Evolutionary conservation across 2,797 vertebrate genomes (phyloP), one percentile per base, ranked within the genome.

Genomic region (Micropoecilia bifurca): DNA sequence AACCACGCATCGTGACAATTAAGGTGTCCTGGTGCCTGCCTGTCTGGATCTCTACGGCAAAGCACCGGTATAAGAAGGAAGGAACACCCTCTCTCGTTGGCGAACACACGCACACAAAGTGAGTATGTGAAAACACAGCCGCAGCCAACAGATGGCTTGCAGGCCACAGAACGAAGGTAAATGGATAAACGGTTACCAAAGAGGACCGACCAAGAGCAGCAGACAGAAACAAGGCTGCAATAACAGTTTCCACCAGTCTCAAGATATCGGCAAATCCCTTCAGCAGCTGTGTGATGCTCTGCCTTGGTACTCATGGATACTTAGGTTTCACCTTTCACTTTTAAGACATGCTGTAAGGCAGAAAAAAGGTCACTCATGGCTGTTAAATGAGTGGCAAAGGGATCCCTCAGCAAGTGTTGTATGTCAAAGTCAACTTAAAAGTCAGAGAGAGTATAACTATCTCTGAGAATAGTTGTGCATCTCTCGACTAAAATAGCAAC

Each of bases 81-180:
- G 25, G 22, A 75, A 50, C 36, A 48, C 39, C 57, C 12, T 22
- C 50, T 73, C 33, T 74, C 8, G 33, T 66, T 53, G 3, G 39
- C 39, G 43, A 36, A 69, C 2, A 73, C 68, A 7, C 6, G 2
- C 20, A 25, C 48, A 3, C 48, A 53, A 75, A 41, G 48, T 33
- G 13, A 50, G 28, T 57, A 46, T 57, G 79, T 12, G 69, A 57
- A 71, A 22, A 74, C 77, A 73, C 36, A 74, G 55, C 16, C 25
- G 33, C n/a, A 71, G 76, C 78, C 72, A 82, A 86, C 85, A 86
- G 86, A 89, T 90, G 89, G 83, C 79, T 75, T 50, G 39, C 16
- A 57, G 83, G 69, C 80, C 63, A n/a, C 50, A 74, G 48, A 80
- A 79, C 81, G 59, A 80, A 82, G 82, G 82, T 89, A 80, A 87